These are phyloP conservation scores for Anhinga rufa DNA, from an alignment of 2,113 vertebrate genomes.

Conservation along the genomic window DNA sequence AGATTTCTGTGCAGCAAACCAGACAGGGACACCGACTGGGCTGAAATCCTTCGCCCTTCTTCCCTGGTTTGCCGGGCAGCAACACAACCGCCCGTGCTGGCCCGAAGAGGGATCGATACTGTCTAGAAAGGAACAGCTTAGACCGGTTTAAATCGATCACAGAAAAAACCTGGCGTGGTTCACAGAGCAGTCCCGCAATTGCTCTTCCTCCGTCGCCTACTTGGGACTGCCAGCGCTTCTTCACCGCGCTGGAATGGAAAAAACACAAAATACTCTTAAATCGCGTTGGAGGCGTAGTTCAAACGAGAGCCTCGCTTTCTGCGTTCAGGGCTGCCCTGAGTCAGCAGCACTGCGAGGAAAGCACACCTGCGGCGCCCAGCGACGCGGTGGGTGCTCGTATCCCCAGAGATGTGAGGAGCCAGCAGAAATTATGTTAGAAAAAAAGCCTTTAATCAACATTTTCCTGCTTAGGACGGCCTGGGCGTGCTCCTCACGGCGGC, in stretches of 20 bases:
- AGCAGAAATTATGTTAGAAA: neutral
- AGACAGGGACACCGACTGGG: neutral
- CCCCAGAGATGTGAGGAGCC: too few relatives aligned
- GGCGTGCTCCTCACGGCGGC: rapidly evolving
- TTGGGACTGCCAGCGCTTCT: too few relatives aligned
- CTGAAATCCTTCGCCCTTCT: neutral
- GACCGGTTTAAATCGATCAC: neutral
- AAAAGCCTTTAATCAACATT: neutral
- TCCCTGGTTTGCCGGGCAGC: neutral
- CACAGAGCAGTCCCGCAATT: neutral
- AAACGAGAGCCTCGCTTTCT: neutral
- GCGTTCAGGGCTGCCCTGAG: rapidly evolving
- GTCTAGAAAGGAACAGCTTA: neutral
- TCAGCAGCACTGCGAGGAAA: neutral
- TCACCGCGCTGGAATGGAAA: too few relatives aligned
- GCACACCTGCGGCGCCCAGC: neutral
- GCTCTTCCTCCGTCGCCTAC: neutral
- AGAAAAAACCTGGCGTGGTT: neutral
- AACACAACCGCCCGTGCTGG: too few relatives aligned
- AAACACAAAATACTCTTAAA: neutral
- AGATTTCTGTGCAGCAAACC: neutral
- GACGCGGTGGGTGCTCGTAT: rapidly evolving
- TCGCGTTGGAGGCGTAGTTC: neutral
- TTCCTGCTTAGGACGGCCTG: too few relatives aligned
- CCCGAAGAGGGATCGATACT: rapidly evolving